Percentiles rank a stretch among this genome's conserved stretches.
phyloP scores from a whole-genome alignment of 2,113 vertebrate genomes.

The Lampris incognitus region DNA sequence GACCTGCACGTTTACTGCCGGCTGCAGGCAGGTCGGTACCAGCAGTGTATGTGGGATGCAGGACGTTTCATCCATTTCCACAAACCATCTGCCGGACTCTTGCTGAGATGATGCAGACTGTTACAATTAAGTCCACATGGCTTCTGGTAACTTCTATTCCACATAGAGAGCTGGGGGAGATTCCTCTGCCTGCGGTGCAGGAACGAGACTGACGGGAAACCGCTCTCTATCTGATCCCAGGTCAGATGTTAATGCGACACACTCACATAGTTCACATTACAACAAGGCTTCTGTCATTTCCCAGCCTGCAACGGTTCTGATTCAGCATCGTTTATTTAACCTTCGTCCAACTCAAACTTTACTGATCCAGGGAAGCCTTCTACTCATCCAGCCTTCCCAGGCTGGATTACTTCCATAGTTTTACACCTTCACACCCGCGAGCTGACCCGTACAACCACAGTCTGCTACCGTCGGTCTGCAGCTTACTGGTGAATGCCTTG shows the following conservation, averaged over 20 bases:
- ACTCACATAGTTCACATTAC: no score
- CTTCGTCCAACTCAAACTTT: no score
- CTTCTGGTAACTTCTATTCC: constrained; percentile 41
- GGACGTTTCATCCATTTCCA: constrained; percentile 37
- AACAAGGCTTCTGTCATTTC: no score
- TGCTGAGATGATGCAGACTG: constrained; percentile 42
- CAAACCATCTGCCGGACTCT: constrained; percentile 54
- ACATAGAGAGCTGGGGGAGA: constrained; percentile 23
- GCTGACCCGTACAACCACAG: no score
- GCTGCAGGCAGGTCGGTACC: constrained; percentile 27
- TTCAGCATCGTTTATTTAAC: no score
- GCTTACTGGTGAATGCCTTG: neutral
- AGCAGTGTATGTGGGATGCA: constrained; percentile 7
- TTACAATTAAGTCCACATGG: constrained; percentile 61
- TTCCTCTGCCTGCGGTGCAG: neutral
- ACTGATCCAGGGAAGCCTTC: no score
- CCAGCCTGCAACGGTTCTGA: no score
- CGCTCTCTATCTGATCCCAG: neutral
- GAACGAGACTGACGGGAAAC: constrained; percentile 2
- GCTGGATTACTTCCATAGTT: no score
- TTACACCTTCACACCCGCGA: no score
- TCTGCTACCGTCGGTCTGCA: neutral
- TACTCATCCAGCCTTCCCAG: no score
- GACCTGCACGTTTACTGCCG: constrained; percentile 51
- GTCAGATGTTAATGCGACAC: no score